Evolutionary conservation across 2,113 vertebrate species (phyloP), one percentile per base, ranked within the genome.

Genomic region (Mugil cephalus): DNA sequence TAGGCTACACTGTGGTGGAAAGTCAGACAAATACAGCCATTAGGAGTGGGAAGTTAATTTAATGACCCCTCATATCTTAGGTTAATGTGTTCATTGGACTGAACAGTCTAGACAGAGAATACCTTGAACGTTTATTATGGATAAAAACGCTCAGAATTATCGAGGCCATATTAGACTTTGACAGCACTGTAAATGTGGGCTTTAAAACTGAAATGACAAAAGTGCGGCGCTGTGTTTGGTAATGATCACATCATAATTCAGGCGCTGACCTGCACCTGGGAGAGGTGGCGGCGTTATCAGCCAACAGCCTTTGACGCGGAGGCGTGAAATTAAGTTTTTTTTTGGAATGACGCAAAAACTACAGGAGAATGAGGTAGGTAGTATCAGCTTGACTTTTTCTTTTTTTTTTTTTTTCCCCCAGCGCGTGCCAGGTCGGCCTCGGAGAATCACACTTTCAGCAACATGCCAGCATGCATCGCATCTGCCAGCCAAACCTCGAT

Each of bases 361-460:
- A 47, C 67, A 47, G 46, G 24, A 71, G 52, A 38, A 45, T 24
- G 47, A 88, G 59, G 59, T 43, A 18, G 71, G 69, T 61, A 69
- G 69, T 61, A 65, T 80, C 58, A 18, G 65, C 51, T 77, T 19
- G 0, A n/a, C n/a, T n/a, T n/a, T n/a, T n/a, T n/a, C 12, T 1
- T 54, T 58, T 66, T 61, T 63, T 18, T 66, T 7, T 62, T 36
- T 77, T 51, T 43, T 14, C 17, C 50, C 12, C 30, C 3, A 51
- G 19, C 58, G 46, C 47, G 82, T n/a, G 74, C 70, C 54, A 80
- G 83, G 75, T 87, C 40, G 48, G 78, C 80, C 80, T 88, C 63
- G 13, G 82, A 90, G 81, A 86, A 87, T 85, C 88, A 76, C 88
- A 87, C 85, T 88, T 89, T 83, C 66, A 88, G 85, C 86, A 80